Conservation (phyloP, 2,888 invertebrate genomes). For the Luperina testacea region DNA sequence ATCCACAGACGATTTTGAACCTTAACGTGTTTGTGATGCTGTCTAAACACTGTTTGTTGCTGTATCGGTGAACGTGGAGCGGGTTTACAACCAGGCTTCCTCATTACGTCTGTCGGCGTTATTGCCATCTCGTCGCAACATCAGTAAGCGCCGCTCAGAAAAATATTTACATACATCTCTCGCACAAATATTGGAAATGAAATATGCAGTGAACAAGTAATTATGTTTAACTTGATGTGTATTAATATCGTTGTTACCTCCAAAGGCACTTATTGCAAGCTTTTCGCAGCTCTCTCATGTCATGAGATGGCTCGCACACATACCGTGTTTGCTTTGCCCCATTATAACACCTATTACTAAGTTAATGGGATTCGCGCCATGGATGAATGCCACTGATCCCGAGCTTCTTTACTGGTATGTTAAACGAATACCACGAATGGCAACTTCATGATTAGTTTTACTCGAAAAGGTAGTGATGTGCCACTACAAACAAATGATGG, state of each 20-base stretch:
- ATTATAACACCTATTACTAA: slow-evolving; percentile 55
- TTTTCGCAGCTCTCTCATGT: slow-evolving; percentile 54
- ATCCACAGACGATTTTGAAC: slow-evolving; percentile 74
- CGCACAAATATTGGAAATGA: slow-evolving; percentile 77
- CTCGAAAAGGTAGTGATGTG: slow-evolving; percentile 41
- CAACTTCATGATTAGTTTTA: slow-evolving; percentile 52
- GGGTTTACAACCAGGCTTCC: slow-evolving; percentile 80
- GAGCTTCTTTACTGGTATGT: slow-evolving; percentile 42
- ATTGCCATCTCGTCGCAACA: slow-evolving; percentile 83
- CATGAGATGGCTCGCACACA: slow-evolving; percentile 32
- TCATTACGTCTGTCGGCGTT: slow-evolving; percentile 86
- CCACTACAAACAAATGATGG: slow-evolving; percentile 38
- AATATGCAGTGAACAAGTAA: slow-evolving; percentile 69
- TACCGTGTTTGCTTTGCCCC: slow-evolving; percentile 43
- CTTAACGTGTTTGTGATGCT: slow-evolving; percentile 67
- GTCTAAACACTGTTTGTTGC: slow-evolving; percentile 45
- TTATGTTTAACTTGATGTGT: slow-evolving; percentile 72
- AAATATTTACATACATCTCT: slow-evolving; percentile 85
- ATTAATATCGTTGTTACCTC: slow-evolving; percentile 74
- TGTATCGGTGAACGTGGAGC: slow-evolving; percentile 64
- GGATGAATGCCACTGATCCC: slow-evolving; percentile 32
- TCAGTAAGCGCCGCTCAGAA: slow-evolving; percentile 83
- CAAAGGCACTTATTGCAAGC: slow-evolving; percentile 61
- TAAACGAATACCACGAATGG: slow-evolving; percentile 50
- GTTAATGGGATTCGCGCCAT: slow-evolving; percentile 53